Conservation (phyloP, 2,888 invertebrate genomes). For the Malthinus seriepunctatus region DNA sequence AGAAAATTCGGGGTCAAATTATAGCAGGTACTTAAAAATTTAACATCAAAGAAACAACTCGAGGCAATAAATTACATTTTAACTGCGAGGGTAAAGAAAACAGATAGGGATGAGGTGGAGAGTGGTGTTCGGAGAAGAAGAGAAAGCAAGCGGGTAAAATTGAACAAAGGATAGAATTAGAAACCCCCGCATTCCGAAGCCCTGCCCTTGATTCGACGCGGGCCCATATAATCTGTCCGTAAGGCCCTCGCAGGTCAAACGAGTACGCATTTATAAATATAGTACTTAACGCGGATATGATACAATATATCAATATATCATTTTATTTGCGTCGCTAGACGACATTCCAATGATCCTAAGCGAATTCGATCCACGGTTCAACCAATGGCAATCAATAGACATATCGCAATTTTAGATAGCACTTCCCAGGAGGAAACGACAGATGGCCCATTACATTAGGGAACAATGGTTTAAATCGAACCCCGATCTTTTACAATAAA, state of each 20-base stretch:
- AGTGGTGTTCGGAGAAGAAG: no score
- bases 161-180: slow-evolving; percentile 22
- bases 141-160: slow-evolving; percentile 22
- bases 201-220: slow-evolving; percentile 15
- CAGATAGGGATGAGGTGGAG: slow-evolving; percentile 6
- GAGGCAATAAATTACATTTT: not conserved
- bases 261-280: not conserved
- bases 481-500: no score
- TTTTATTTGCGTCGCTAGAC: slow-evolving; percentile 23
- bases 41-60: not conserved
- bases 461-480: not conserved
- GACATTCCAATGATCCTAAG: slow-evolving; percentile 25
- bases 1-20: not conserved
- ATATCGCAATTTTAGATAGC: slow-evolving; percentile 22
- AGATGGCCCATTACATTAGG: slow-evolving; percentile 23
- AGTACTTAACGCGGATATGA: slow-evolving; percentile 7
- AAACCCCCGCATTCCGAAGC: slow-evolving; percentile 22
- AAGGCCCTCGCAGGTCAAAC: slow-evolving; percentile 14
- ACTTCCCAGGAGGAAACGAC: slow-evolving; percentile 21
- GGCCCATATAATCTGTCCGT: slow-evolving; percentile 7
- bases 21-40: not conserved
- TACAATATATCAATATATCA: slow-evolving; percentile 19
- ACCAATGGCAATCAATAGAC: slow-evolving; percentile 27
- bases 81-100: slow-evolving; percentile 2
- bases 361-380: slow-evolving; percentile 24